A percentile compares a stretch with the other conserved stretches of the same genome.
These are phyloP conservation scores for Premnoplex brunnescens DNA, from an alignment of 2,797 vertebrate genomes.

Conservation along the genomic window DNA sequence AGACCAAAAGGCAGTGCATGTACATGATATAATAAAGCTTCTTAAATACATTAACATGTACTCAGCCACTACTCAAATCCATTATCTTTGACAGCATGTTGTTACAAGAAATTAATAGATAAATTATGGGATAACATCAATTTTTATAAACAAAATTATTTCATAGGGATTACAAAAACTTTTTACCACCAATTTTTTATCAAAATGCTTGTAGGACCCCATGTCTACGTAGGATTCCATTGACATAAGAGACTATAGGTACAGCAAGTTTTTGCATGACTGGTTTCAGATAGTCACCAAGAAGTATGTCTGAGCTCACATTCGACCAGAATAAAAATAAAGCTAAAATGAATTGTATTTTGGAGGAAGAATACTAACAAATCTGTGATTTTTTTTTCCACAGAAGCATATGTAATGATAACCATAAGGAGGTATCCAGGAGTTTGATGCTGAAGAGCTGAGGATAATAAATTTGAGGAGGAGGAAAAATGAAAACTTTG, in stretches of 20 bases:
- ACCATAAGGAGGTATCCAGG: background rate
- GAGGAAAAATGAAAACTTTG: background rate
- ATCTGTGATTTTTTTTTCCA: background rate
- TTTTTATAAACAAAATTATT: background rate
- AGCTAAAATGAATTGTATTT: background rate
- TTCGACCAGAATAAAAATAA: background rate
- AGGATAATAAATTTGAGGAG: background rate
- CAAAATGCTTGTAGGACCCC: background rate
- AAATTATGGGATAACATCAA: background rate
- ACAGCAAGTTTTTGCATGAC: background rate
- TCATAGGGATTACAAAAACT: background rate
- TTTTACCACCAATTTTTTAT: background rate
- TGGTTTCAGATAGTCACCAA: background rate
- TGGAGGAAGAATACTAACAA: background rate
- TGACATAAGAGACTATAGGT: background rate
- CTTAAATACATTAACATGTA: background rate
- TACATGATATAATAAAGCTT: background rate
- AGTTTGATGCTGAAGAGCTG: background rate
- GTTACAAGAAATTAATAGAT: background rate
- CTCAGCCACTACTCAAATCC: background rate
- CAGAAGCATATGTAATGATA: background rate
- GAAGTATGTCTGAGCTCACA: background rate
- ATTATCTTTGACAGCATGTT: background rate
- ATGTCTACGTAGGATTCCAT: background rate
- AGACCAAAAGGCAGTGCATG: background rate